Conservation (phyloP, 2,888 invertebrate genomes). For the Philereme transversata region DNA sequence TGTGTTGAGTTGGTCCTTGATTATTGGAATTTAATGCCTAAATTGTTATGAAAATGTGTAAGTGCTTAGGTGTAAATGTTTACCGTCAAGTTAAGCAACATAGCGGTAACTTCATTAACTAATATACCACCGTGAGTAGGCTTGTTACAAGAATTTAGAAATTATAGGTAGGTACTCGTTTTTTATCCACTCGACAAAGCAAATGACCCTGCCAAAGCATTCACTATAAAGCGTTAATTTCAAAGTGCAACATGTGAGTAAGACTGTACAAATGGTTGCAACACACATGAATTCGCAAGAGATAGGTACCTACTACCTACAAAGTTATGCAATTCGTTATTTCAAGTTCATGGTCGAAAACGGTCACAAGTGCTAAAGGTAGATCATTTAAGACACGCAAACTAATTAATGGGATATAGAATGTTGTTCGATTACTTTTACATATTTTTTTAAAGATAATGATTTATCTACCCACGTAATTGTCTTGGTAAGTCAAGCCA, state of each 20-base stretch:
- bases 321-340: not conserved
- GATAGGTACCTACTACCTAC: not conserved
- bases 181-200: not conserved
- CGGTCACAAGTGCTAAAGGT: too few species aligned
- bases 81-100: not conserved
- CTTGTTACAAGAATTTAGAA: not conserved
- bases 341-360: slow-evolving; percentile 9
- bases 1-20: too few species aligned
- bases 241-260: not conserved
- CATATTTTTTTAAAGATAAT: too few species aligned
- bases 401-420: too few species aligned
- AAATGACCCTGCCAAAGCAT: not conserved
- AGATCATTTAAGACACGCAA: too few species aligned
- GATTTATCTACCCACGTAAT: not conserved
- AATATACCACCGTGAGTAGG: not conserved
- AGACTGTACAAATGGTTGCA: not conserved
- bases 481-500: not conserved
- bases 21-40: too few species aligned
- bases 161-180: too few species aligned
- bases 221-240: not conserved
- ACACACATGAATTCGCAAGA: not conserved
- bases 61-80: too few species aligned
- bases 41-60: too few species aligned
- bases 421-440: too few species aligned
- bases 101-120: not conserved